Conservation (phyloP, 2,888 invertebrate genomes). For the Lasioglossum leucozonium region DNA sequence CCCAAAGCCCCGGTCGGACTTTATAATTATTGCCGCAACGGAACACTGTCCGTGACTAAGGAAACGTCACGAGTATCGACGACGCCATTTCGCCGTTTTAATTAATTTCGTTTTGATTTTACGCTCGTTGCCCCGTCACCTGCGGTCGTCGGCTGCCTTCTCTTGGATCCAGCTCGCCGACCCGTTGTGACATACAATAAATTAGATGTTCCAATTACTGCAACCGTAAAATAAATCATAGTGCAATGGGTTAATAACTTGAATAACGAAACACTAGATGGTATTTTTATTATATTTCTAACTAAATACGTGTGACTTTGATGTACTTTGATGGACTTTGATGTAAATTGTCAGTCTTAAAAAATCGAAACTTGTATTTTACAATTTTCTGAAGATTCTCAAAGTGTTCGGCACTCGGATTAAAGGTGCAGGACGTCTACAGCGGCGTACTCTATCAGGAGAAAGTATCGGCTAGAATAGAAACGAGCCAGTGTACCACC, state of each 20-base stretch:
- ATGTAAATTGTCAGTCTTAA: background rate
- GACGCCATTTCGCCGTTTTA: constrained; percentile 26
- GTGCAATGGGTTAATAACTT: background rate
- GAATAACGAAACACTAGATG: background rate
- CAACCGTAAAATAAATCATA: background rate
- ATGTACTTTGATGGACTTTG: no score
- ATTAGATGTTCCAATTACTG: background rate
- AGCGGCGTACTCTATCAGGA: background rate
- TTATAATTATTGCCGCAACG: constrained; percentile 62
- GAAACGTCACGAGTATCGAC: constrained; percentile 48
- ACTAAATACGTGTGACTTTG: no score
- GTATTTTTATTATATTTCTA: background rate
- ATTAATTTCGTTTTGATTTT: constrained; percentile 33
- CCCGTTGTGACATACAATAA: background rate
- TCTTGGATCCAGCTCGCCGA: background rate
- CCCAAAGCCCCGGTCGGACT: constrained; percentile 31
- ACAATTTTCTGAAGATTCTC: background rate
- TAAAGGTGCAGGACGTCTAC: background rate
- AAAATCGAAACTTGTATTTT: background rate
- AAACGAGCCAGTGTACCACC: constrained; percentile 7
- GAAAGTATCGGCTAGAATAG: background rate
- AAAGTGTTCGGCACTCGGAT: background rate
- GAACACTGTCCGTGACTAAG: constrained; percentile 39
- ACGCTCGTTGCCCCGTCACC: background rate
- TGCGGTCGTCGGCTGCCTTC: background rate